A percentile compares a stretch with the other conserved stretches of the same genome.
These are phyloP conservation scores for Gadopsis marmoratus DNA, from an alignment of 2,797 vertebrate species.

Conservation along the genomic window DNA sequence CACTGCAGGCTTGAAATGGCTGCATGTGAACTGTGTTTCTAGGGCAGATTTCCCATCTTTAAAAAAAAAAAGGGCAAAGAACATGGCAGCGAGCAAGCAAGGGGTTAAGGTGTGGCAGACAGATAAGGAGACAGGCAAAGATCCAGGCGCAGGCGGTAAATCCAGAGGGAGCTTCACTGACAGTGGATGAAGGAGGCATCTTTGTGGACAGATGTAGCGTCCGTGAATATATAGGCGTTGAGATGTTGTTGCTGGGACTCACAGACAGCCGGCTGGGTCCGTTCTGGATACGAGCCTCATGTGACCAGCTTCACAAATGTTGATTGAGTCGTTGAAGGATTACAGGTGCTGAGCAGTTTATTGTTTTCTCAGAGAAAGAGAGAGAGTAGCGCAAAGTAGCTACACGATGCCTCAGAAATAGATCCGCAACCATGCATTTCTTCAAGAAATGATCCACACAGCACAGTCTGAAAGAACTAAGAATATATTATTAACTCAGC, in stretches of 20 bases:
- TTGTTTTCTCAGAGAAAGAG: constrained; percentile 64
- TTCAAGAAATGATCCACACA: constrained; percentile 7
- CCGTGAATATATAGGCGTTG: constrained; percentile 5
- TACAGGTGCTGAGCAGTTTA: constrained; percentile 74
- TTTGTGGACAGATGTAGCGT: constrained; percentile 69
- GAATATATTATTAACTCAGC: background rate
- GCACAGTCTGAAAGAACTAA: background rate
- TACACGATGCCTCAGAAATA: constrained; percentile 39
- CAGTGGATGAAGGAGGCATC: constrained; percentile 66
- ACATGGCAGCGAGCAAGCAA: constrained; percentile 13
- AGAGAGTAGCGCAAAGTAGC: constrained; percentile 20
- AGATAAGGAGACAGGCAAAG: constrained; percentile 45
- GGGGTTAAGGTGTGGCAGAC: constrained; percentile 60
- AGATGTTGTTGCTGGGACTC: constrained; percentile 51
- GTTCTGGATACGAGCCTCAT: constrained; percentile 64
- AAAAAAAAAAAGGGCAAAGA: constrained; percentile 6
- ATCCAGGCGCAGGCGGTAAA: constrained; percentile 46
- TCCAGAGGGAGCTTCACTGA: constrained; percentile 63
- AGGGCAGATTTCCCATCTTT: constrained; percentile 36
- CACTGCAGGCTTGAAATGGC: constrained; percentile 39
- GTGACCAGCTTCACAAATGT: constrained; percentile 80
- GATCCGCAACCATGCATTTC: constrained; percentile 23
- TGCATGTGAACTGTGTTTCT: constrained; percentile 42
- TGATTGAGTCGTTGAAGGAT: constrained; percentile 82
- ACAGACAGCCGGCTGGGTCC: constrained; percentile 62